These are phyloP conservation scores for Drosophila nasuta DNA, from an alignment of 1,140 invertebrate species.

Conservation along the genomic window DNA sequence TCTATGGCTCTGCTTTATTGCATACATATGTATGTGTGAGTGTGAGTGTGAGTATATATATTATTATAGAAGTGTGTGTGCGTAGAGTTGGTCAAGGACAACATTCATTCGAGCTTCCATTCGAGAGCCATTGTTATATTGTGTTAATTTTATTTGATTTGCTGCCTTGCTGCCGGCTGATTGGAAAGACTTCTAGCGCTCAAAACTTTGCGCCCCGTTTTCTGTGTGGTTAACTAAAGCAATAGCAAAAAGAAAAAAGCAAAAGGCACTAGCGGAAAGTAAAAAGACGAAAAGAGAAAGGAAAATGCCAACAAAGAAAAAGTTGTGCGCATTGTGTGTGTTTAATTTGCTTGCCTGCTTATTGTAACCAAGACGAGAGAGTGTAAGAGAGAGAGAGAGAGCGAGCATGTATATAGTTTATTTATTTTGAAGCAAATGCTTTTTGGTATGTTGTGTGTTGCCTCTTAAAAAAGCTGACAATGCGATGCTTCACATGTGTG, in stretches of 20 bases:
- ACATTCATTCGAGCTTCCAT: constrained; percentile 18
- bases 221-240: constrained; percentile 20
- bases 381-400: not conserved
- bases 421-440: constrained; percentile 51
- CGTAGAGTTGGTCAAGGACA: constrained; percentile 21
- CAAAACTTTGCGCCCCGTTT: constrained; percentile 20
- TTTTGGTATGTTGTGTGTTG: constrained; percentile 12
- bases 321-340: constrained; percentile 46
- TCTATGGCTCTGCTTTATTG: constrained; percentile 4
- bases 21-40: not conserved
- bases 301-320: constrained; percentile 42
- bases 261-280: constrained; percentile 6
- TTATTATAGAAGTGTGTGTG: not conserved
- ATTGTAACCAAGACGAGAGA: constrained; percentile 18
- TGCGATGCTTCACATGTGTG: constrained; percentile 33
- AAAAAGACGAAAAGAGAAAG: not conserved
- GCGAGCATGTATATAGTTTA: constrained; percentile 33
- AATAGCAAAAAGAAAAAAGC: not conserved
- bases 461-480: constrained; percentile 55
- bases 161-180: constrained; percentile 34
- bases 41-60: not conserved
- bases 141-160: constrained; percentile 54
- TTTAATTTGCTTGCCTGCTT: constrained; percentile 54
- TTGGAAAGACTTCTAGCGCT: constrained; percentile 29
- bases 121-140: constrained; percentile 44